Evolutionary conservation across 2,888 invertebrate genomes (phyloP).

Genomic region (Phyto melanocephala): DNA sequence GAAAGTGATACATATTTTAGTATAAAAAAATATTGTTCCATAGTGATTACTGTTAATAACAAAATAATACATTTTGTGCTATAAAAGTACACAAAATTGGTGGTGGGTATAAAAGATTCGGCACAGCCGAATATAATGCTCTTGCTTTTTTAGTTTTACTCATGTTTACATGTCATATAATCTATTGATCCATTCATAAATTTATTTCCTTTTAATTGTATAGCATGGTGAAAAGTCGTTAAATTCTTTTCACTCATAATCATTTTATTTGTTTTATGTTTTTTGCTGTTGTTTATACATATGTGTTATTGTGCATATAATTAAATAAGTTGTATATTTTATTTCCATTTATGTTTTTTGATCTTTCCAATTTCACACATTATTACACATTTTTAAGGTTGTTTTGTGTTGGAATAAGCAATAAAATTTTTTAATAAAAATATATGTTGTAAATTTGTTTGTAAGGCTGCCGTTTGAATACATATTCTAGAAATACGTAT

Average conservation of each 20-base stretch:
- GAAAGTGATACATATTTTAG: too few relatives aligned
- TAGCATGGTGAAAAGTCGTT: background rate
- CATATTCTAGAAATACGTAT: too few relatives aligned
- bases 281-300: too few relatives aligned
- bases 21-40: too few relatives aligned
- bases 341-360: background rate
- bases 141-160: too few relatives aligned
- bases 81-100: too few relatives aligned
- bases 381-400: background rate
- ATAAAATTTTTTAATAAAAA: background rate
- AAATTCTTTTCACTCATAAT: constrained; percentile 1
- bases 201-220: background rate
- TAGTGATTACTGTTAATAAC: too few relatives aligned
- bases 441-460: background rate
- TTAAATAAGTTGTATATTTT: constrained; percentile 24
- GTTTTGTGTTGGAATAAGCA: background rate
- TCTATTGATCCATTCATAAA: background rate
- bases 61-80: too few relatives aligned
- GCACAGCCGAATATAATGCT: too few relatives aligned
- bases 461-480: background rate
- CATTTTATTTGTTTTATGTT: background rate
- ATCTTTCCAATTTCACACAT: background rate
- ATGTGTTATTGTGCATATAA: background rate
- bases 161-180: background rate
- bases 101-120: too few relatives aligned